Conservation (phyloP, 2,113 vertebrate species). For the Rhea pennata region DNA sequence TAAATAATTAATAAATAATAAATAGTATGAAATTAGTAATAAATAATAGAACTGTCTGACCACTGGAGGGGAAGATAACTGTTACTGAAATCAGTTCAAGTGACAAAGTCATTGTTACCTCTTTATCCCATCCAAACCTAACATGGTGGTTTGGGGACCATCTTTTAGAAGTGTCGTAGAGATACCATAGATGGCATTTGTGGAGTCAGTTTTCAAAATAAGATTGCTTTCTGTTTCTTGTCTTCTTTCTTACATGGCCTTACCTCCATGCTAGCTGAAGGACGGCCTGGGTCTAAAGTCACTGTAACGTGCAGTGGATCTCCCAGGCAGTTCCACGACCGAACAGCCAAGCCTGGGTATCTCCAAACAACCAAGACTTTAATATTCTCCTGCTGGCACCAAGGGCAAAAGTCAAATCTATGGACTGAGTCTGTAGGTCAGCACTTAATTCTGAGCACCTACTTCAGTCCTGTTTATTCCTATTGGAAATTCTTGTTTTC, state of each 20-base stretch:
- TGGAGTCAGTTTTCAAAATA: background rate
- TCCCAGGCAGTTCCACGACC: background rate
- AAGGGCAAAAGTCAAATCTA: background rate
- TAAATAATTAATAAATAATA: background rate
- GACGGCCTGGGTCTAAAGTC: background rate
- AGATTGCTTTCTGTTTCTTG: background rate
- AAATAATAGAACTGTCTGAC: background rate
- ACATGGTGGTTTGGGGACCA: background rate
- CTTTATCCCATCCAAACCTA: background rate
- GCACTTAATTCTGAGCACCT: background rate
- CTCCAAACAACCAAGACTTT: background rate
- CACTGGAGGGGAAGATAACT: background rate
- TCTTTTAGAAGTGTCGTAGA: background rate
- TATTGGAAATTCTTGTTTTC: background rate
- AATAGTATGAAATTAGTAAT: background rate
- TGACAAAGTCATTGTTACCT: background rate
- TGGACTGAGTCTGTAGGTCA: background rate
- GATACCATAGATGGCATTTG: background rate
- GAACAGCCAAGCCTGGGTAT: background rate
- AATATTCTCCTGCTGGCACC: background rate
- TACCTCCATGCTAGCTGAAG: background rate
- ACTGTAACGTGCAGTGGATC: background rate
- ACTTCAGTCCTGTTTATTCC: background rate
- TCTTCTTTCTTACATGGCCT: background rate
- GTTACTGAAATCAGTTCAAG: background rate